Percentiles rank a stretch among this genome's conserved stretches.
phyloP scores from a whole-genome alignment of 2,888 invertebrate genomes.

The Aproaerema taeniolella region DNA sequence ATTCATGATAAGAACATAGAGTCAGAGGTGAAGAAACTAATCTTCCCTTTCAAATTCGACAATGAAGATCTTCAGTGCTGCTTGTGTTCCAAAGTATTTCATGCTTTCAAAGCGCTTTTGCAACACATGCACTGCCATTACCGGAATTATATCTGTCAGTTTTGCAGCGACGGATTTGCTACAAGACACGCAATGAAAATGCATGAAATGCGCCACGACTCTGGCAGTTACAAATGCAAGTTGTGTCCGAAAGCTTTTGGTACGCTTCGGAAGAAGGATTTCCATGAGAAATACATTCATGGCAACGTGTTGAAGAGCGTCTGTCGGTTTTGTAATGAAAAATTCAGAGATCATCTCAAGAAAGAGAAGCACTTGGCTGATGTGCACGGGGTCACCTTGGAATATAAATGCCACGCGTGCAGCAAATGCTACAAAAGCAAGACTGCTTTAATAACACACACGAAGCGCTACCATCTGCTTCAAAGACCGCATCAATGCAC shows the following conservation, averaged over 20 bases:
- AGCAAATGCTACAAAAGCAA: conserved; percentile 42
- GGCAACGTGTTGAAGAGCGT: conserved; percentile 8
- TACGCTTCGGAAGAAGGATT: conserved; percentile 37
- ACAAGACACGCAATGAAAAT: conserved; percentile 8
- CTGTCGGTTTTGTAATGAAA: conserved; percentile 37
- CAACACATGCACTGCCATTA: conserved; percentile 28
- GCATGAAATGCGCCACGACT: conserved; percentile 21
- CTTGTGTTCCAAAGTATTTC: conserved; percentile 2
- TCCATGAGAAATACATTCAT: conserved; percentile 25
- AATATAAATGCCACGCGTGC: conserved; percentile 46
- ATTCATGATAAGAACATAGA: conserved; percentile 22
- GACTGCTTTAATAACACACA: conserved; percentile 37
- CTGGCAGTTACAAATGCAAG: conserved; percentile 28
- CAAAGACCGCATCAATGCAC: conserved; percentile 21
- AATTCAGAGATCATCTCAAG: conserved; percentile 38
- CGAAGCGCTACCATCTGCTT: conserved; percentile 44
- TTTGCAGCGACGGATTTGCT: conserved; percentile 27
- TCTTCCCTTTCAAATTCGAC: conserved; percentile 13
- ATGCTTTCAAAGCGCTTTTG: conserved; percentile 3
- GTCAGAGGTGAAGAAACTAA: not conserved
- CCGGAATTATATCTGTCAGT: conserved; percentile 40
- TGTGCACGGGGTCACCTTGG: conserved; percentile 38
- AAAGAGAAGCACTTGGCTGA: conserved; percentile 44
- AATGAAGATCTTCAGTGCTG: conserved; percentile 2
- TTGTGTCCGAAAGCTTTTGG: conserved; percentile 47